These are phyloP conservation scores for Exaiptasia diaphana DNA, from an alignment of 64 coral and sea anemone genomes.

Conservation along the genomic window DNA sequence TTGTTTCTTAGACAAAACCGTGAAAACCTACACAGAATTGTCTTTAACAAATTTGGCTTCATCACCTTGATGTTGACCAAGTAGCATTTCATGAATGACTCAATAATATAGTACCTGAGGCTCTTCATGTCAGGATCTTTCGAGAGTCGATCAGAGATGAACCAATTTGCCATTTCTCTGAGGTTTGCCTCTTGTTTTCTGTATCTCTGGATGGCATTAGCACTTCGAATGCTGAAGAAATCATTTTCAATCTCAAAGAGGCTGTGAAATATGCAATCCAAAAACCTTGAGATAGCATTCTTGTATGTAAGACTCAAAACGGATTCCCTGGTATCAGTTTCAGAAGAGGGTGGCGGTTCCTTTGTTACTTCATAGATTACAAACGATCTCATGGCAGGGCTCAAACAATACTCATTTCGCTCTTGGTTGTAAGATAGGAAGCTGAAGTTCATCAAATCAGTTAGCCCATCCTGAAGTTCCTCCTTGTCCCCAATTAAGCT, in stretches of 20 bases:
- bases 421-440: neutral
- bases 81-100: neutral
- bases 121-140: neutral
- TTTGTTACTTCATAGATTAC: neutral
- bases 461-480: neutral
- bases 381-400: neutral
- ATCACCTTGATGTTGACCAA: neutral
- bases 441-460: neutral
- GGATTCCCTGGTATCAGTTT: too few relatives aligned
- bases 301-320: too few relatives aligned
- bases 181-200: neutral
- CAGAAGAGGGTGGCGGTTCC: too few relatives aligned
- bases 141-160: neutral
- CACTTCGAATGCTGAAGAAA: slow-evolving; percentile 27
- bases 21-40: neutral
- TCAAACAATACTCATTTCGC: neutral
- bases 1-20: too few relatives aligned
- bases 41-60: neutral
- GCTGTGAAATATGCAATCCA: too few relatives aligned
- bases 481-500: neutral
- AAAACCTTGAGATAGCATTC: too few relatives aligned
- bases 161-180: neutral
- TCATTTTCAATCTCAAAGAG: slow-evolving; percentile 1
- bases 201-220: slow-evolving; percentile 17
- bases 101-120: neutral